Base-by-base conservation (phyloP, 1,140 invertebrate genomes). In the Drosophila triauraria region DNA sequence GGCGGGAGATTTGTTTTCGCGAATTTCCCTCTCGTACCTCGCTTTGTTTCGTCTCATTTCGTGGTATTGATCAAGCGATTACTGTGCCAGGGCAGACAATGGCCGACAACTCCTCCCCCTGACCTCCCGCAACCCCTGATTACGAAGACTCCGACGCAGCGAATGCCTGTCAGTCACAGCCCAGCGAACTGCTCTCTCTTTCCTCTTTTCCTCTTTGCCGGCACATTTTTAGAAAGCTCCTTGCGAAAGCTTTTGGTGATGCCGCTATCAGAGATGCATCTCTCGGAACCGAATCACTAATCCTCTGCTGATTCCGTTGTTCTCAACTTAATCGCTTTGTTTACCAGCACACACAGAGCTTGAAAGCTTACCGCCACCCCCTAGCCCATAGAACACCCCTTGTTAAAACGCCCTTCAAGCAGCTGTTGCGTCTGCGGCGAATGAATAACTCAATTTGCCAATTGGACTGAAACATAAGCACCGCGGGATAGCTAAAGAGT, bases 381-480 rank as follows among this genome's bases (percentile, higher is more conserved):
- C 20, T 38, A 13, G 23, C 46, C 46, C 38, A 32, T 48, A 30
- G n/a, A 32, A n/a, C 51, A 58, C 15, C 42, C 62, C 74, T 20
- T 54, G 48, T 48, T 40, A 17, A 51, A 68, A 57, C 60, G 38
- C 43, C 58, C 23, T 17, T 63, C 40, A 69, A 75, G 76, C 81
- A 84, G 72, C 77, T 85, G 81, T 84, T 84, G 81, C 77, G 59
- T 59, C 47, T 38, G 42, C 51, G 32, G 38, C 5, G 38, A 69
- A 44, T 51, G 64, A 70, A 70, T 60, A 70, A 81, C 78, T 86
- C 59, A 75, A 69, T 87, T 82, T 77, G 46, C 53, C 56, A 65
- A 58, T 69, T 85, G 30, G 61, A 78, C 57, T 67, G 47, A 63
- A 67, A 76, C 25, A 58, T 8, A 65, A 27, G 17, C 51, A 25